Percentiles rank a stretch among this genome's conserved stretches.
These are phyloP conservation scores for Acanthosepion lycidas DNA, from an alignment of 2,888 invertebrate genomes.

Conservation along the genomic window DNA sequence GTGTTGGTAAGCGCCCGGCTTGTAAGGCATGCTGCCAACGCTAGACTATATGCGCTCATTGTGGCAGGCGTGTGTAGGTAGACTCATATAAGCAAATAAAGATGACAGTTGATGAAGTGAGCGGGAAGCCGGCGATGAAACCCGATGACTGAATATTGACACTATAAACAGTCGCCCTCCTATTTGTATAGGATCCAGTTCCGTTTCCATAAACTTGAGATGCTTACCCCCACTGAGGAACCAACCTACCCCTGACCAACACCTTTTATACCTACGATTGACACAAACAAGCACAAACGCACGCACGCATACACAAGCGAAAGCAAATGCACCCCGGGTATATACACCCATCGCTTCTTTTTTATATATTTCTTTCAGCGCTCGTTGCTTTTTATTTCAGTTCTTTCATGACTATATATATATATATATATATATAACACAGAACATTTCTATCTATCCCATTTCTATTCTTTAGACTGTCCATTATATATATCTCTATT, in stretches of 20 bases:
- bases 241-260: background rate
- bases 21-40: too few relatives aligned
- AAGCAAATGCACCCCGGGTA: background rate
- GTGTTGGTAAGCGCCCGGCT: background rate
- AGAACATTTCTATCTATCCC: too few relatives aligned
- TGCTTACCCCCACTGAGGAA: background rate
- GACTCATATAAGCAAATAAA: background rate
- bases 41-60: too few relatives aligned
- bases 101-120: background rate
- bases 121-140: background rate
- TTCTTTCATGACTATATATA: background rate
- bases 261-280: background rate
- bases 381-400: background rate
- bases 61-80: background rate
- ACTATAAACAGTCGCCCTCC: background rate
- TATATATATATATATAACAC: background rate
- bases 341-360: background rate
- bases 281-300: background rate
- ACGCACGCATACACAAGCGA: background rate
- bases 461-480: too few relatives aligned
- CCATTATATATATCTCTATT: too few relatives aligned
- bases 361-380: background rate
- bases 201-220: background rate
- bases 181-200: background rate
- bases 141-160: background rate